These are phyloP conservation scores for Xestia sexstrigata DNA, from an alignment of 2,888 invertebrate genomes.

Conservation along the genomic window DNA sequence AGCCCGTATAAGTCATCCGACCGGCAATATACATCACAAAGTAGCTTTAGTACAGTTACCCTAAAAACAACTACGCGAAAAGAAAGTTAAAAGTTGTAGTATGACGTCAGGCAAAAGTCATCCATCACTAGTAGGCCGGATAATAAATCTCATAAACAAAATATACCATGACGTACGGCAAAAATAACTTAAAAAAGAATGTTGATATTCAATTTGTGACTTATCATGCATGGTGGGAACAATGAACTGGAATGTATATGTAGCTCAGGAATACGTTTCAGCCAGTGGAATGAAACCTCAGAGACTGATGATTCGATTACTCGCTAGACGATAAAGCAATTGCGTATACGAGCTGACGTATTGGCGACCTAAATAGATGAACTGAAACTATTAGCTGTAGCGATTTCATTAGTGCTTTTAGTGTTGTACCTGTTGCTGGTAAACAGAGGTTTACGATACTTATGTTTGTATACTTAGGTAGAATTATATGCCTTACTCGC, in stretches of 20 bases:
- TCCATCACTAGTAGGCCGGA: slow-evolving; percentile 54
- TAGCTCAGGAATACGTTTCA: slow-evolving; percentile 41
- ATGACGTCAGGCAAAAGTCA: slow-evolving; percentile 43
- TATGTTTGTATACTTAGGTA: neutral
- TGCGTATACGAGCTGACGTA: slow-evolving; percentile 33
- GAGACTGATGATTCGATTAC: slow-evolving; percentile 53
- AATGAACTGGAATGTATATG: slow-evolving; percentile 33
- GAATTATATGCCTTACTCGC: neutral
- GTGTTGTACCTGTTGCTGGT: slow-evolving; percentile 38
- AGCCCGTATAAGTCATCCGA: slow-evolving; percentile 28
- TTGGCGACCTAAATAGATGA: slow-evolving; percentile 38
- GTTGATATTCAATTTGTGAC: slow-evolving; percentile 52
- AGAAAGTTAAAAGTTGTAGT: slow-evolving; percentile 45
- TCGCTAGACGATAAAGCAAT: slow-evolving; percentile 47
- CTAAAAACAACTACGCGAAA: slow-evolving; percentile 39
- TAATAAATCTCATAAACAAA: slow-evolving; percentile 57
- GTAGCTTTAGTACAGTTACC: slow-evolving; percentile 14
- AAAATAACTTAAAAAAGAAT: slow-evolving; percentile 43
- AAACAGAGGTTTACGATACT: slow-evolving; percentile 1
- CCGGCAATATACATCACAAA: slow-evolving; percentile 33
- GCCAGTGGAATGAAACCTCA: slow-evolving; percentile 39
- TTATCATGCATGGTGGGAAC: slow-evolving; percentile 35
- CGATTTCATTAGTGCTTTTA: slow-evolving; percentile 36
- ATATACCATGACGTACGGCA: slow-evolving; percentile 36
- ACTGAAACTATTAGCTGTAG: slow-evolving; percentile 31